Percentiles rank a stretch among this genome's conserved stretches.
Conservation (phyloP, 2,113 vertebrate genomes). For the Syrmaticus mikado region DNA sequence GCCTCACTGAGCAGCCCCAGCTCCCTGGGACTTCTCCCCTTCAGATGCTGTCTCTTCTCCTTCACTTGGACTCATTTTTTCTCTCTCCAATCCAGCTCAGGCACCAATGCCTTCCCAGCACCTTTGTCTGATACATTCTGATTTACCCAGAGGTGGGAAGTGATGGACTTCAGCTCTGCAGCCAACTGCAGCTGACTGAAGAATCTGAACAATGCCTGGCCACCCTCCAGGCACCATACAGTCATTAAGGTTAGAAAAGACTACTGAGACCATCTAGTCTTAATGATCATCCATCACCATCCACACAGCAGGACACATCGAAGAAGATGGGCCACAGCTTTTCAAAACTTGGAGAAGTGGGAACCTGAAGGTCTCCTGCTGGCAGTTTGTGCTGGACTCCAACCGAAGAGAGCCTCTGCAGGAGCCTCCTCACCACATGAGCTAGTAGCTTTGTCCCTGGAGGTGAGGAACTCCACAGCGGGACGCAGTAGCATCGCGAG, state of each 20-base stretch:
- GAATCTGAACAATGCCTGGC: fast-evolving
- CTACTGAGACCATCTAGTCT: no score
- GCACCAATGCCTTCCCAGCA: not conserved
- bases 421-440: not conserved
- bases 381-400: not conserved
- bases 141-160: fast-evolving
- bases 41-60: fast-evolving
- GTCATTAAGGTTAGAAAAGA: no score
- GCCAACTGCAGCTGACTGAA: not conserved
- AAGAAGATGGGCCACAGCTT: fast-evolving
- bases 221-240: not conserved
- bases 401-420: not conserved
- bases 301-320: fast-evolving
- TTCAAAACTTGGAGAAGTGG: not conserved
- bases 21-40: not conserved
- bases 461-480: not conserved
- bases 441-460: not conserved
- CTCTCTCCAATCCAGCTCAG: not conserved
- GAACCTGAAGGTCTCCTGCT: not conserved
- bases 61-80: not conserved
- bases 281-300: fast-evolving
- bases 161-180: not conserved
- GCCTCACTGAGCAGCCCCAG: not conserved
- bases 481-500: not conserved
- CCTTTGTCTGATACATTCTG: fast-evolving